Percentiles rank a stretch among this genome's conserved stretches.
These are phyloP conservation scores for Scaptomyza polygonia DNA, from an alignment of 2,888 invertebrate species.

Conservation along the genomic window DNA sequence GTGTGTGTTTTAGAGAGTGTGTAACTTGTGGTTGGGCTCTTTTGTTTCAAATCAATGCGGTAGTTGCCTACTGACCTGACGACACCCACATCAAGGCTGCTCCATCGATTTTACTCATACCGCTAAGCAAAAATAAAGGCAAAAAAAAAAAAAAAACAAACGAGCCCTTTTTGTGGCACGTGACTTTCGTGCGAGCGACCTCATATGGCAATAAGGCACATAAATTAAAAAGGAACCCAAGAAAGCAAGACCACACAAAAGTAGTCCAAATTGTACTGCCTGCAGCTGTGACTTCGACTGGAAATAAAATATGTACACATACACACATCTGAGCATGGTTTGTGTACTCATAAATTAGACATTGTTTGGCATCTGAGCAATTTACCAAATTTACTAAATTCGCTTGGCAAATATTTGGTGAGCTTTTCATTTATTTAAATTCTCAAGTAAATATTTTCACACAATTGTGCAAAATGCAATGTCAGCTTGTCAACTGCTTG, in stretches of 20 bases:
- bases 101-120: slow-evolving; percentile 46
- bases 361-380: slow-evolving; percentile 11
- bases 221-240: slow-evolving; percentile 43
- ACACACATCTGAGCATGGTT: background rate
- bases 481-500: slow-evolving; percentile 47
- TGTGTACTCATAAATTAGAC: slow-evolving; percentile 30
- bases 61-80: slow-evolving; percentile 24
- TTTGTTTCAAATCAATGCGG: slow-evolving; percentile 55
- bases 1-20: background rate
- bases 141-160: background rate
- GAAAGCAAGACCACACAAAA: slow-evolving; percentile 27
- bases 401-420: slow-evolving; percentile 44
- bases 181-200: slow-evolving; percentile 47
- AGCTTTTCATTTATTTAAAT: slow-evolving; percentile 28
- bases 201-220: slow-evolving; percentile 44
- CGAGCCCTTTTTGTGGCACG: slow-evolving; percentile 44
- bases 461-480: slow-evolving; percentile 27
- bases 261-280: slow-evolving; percentile 36
- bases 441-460: slow-evolving; percentile 32
- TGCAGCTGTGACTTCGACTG: slow-evolving; percentile 31
- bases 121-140: background rate
- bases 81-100: slow-evolving; percentile 40
- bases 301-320: background rate
- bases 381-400: slow-evolving; percentile 39
- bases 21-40: slow-evolving; percentile 25